Evolutionary conservation across 2,113 vertebrate species (phyloP).

Genomic region (Oophaga pumilio): DNA sequence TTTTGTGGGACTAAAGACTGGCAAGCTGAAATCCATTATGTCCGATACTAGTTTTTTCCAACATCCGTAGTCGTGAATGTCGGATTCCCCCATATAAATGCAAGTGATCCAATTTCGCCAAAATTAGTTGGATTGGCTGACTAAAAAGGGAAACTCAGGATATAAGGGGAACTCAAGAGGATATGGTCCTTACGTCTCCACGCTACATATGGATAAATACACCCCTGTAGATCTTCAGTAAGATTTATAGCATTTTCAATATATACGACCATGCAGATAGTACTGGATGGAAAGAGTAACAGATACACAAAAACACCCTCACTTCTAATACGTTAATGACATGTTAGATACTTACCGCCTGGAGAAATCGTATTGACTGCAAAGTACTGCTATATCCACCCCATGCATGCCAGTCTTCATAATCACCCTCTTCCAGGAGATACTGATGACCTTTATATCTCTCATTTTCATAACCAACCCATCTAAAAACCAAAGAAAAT

Average conservation of each 20-base stretch:
- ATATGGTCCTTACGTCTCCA: not conserved
- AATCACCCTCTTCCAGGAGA: slow-evolving; percentile 84
- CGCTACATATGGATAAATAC: not conserved
- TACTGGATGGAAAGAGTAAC: not conserved
- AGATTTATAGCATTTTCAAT: not conserved
- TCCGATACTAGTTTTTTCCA: too few relatives aligned
- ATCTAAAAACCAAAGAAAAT: slow-evolving; percentile 67
- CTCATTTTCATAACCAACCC: slow-evolving; percentile 83
- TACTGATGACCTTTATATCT: slow-evolving; percentile 81
- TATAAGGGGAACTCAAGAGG: too few relatives aligned
- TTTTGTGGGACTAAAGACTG: too few relatives aligned
- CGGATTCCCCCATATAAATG: not conserved
- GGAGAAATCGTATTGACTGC: slow-evolving; percentile 80
- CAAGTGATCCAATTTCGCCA: not conserved
- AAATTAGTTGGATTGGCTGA: not conserved
- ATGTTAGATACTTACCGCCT: slow-evolving; percentile 75
- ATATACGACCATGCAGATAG: too few relatives aligned
- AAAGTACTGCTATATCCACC: slow-evolving; percentile 65
- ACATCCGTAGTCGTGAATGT: too few relatives aligned
- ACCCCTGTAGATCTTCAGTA: not conserved
- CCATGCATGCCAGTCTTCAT: slow-evolving; percentile 70
- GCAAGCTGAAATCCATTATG: too few relatives aligned
- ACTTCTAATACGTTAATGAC: too few relatives aligned
- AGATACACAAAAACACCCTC: too few relatives aligned
- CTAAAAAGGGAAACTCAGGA: too few relatives aligned